Conservation (phyloP, 1,140 invertebrate species). For the Homarus americanus region DNA sequence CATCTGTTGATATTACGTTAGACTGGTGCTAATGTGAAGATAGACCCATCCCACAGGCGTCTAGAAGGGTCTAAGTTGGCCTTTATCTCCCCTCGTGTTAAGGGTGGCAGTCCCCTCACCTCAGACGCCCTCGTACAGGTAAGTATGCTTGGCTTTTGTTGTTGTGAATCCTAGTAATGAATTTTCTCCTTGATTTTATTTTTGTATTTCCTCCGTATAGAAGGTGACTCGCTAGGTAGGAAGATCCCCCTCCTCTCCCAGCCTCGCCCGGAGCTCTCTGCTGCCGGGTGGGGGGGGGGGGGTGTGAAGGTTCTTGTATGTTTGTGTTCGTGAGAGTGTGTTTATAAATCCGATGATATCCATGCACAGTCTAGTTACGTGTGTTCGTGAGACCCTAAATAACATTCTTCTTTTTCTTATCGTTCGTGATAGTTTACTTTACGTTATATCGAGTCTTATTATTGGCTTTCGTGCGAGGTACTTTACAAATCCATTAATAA, state of each 20-base stretch:
- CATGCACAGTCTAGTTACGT: too few relatives aligned
- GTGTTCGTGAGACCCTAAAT: too few relatives aligned
- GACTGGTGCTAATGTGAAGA: constrained; percentile 27
- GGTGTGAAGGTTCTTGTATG: too few relatives aligned
- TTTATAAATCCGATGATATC: too few relatives aligned
- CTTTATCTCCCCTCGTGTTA: background rate
- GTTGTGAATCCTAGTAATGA: constrained; percentile 73
- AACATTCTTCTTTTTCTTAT: too few relatives aligned
- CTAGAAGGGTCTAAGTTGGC: background rate
- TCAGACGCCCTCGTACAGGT: background rate
- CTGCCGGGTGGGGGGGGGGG: too few relatives aligned
- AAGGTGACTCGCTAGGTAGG: constrained; percentile 54
- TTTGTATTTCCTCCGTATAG: constrained; percentile 70
- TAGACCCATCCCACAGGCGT: background rate
- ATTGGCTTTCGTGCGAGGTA: too few relatives aligned
- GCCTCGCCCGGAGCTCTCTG: too few relatives aligned
- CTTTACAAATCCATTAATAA: too few relatives aligned
- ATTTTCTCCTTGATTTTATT: constrained; percentile 73
- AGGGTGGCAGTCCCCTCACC: background rate
- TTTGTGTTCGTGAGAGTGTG: too few relatives aligned
- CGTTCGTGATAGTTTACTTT: too few relatives aligned
- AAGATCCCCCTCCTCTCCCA: background rate
- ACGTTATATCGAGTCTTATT: too few relatives aligned
- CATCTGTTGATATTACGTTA: constrained; percentile 73
- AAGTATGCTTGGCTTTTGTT: constrained; percentile 56